phyloP scores from a whole-genome alignment of 2,888 invertebrate genomes.

The Agriopis aurantiaria region DNA sequence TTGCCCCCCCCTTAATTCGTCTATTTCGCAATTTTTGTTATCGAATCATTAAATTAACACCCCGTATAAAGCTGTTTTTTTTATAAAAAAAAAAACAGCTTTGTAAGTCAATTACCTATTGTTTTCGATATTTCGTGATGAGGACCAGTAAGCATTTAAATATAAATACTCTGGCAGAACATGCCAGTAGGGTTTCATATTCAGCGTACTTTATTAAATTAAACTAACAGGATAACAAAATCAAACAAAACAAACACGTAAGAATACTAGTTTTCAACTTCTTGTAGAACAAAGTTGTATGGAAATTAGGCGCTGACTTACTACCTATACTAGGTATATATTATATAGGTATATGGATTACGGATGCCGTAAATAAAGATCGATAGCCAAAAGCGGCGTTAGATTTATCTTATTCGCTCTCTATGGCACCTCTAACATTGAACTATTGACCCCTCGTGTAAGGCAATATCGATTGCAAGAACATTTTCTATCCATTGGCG shows the following conservation, averaged over 20 bases:
- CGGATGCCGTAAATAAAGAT: too few relatives aligned
- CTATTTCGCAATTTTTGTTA: too few relatives aligned
- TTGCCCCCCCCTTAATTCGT: too few relatives aligned
- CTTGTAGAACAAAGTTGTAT: not conserved
- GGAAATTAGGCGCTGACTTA: not conserved
- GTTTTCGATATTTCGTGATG: too few relatives aligned
- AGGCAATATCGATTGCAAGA: slow-evolving; percentile 44
- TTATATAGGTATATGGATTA: not conserved
- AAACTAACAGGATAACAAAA: not conserved
- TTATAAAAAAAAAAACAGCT: too few relatives aligned
- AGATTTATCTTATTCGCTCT: slow-evolving; percentile 25
- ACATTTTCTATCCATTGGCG: slow-evolving; percentile 14
- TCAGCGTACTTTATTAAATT: too few relatives aligned
- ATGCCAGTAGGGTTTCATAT: too few relatives aligned
- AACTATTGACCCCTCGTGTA: slow-evolving; percentile 46
- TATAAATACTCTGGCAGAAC: too few relatives aligned
- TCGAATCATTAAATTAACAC: too few relatives aligned
- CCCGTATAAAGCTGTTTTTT: too few relatives aligned
- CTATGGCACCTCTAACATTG: slow-evolving; percentile 37
- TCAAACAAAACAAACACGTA: not conserved
- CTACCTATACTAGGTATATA: not conserved
- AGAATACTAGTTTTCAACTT: not conserved
- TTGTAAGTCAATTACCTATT: too few relatives aligned
- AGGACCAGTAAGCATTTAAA: too few relatives aligned
- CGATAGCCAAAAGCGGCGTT: slow-evolving; percentile 14